Evolutionary conservation across 2,888 invertebrate species (phyloP), one percentile per base, ranked within the genome.

Genomic region (Rhamphomyia laevipes): DNA sequence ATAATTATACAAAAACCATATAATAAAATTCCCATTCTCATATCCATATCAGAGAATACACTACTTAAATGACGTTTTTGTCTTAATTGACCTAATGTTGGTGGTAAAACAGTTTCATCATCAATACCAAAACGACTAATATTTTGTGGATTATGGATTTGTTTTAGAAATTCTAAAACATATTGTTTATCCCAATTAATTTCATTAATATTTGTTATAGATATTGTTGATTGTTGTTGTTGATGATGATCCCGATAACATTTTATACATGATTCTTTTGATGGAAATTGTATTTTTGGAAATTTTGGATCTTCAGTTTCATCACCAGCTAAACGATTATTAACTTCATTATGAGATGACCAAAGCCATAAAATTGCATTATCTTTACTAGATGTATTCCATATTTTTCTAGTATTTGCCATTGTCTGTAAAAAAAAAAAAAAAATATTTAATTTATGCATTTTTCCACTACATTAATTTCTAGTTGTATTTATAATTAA

Each of bases 301-400:
- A 84, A 82, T 47, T 77, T 68, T 0, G 95, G 92, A 73, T 99
- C 97, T 70, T 96, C 95, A 2, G 92, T 88, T 4, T 71, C 55
- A 66, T 94, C 92, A 1, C 90, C 88, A 18, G 86, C 77, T 23
- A 99, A 73, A 56, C 96, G 78, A 55, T 82, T 73, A 67, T 99
- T 99, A 0, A 92, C 96, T 68, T 83, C 82, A 67, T 97, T 97
- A 65, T 97, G 96, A 0, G 90, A 86, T 59, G 77, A 76, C 96
- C 96, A 97, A 21, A 97, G 71, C 94, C 95, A 97, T 38, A 95
- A 68, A 1, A 95, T 79, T 15, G 83, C 81, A 52, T 89, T 86
- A 49, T 86, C 80, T 57, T 80, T 78, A 46, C 77, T 79, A 15
- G 74, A 73, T 0, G 89, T 84, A 58, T 81, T 79, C 62, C 78